These are phyloP conservation scores for Sturmia bella DNA, from an alignment of 2,888 invertebrate genomes.

Conservation along the genomic window DNA sequence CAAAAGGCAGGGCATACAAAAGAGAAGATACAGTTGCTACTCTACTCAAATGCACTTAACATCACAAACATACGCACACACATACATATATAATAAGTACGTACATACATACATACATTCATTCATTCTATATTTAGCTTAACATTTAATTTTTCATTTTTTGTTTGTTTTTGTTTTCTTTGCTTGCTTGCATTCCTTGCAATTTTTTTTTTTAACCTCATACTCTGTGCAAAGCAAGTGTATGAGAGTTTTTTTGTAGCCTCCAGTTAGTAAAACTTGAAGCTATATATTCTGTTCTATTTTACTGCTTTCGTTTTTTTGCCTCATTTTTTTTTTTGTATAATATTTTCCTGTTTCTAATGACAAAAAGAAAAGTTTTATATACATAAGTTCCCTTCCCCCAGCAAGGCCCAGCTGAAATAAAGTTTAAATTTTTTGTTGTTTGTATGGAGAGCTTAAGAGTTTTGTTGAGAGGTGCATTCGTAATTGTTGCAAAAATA, in stretches of 20 bases:
- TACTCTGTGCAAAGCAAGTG: neutral
- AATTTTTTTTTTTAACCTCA: constrained; percentile 6
- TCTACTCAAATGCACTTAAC: constrained; percentile 66
- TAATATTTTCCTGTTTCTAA: constrained; percentile 22
- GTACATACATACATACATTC: neutral
- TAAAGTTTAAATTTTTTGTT: constrained; percentile 20
- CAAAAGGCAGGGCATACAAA: neutral
- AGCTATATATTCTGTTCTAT: constrained; percentile 30
- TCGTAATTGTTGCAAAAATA: constrained; percentile 48
- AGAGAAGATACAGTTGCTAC: constrained; percentile 58
- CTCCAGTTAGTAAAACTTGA: constrained; percentile 46
- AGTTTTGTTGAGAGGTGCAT: constrained; percentile 48
- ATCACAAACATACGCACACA: constrained; percentile 49
- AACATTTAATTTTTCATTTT: constrained; percentile 30
- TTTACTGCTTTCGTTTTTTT: constrained; percentile 23
- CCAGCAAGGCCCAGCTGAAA: neutral
- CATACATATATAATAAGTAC: constrained; percentile 1
- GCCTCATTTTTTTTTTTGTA: neutral
- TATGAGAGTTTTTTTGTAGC: constrained; percentile 19
- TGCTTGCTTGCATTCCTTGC: constrained; percentile 19
- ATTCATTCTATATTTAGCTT: constrained; percentile 33
- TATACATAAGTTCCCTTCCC: neutral
- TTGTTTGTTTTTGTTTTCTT: neutral
- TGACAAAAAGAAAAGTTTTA: constrained; percentile 33
- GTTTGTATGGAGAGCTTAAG: constrained; percentile 23